Percentiles rank a stretch among this genome's conserved stretches.
Evolutionary conservation across 2,888 invertebrate genomes (phyloP).

Genomic region (Blastobasis adustella): DNA sequence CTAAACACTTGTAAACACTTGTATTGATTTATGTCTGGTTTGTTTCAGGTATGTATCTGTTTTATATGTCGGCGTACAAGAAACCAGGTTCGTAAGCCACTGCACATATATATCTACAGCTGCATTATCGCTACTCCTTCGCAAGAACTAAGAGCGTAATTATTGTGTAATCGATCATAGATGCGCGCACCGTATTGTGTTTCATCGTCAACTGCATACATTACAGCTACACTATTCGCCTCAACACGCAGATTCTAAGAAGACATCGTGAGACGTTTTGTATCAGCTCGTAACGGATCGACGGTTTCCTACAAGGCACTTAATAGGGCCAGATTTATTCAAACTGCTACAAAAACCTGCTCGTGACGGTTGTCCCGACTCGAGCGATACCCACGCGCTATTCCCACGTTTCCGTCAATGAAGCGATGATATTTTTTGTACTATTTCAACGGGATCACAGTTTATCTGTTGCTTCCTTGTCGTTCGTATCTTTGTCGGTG

Average conservation of each 20-base stretch:
- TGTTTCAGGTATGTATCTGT: conserved; percentile 41
- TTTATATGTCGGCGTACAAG: not conserved
- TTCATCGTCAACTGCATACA: too few relatives aligned
- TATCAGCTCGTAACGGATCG: conserved; percentile 1
- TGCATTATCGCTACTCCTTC: too few relatives aligned
- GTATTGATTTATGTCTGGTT: conserved; percentile 25
- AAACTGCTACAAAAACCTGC: conserved; percentile 42
- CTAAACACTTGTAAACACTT: conserved; percentile 5
- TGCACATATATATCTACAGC: too few relatives aligned
- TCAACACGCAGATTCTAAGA: too few relatives aligned
- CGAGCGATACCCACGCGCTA: conserved; percentile 32
- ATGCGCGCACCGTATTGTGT: too few relatives aligned
- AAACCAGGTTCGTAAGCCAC: too few relatives aligned
- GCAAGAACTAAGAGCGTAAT: not conserved
- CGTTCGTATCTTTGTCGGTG: too few relatives aligned
- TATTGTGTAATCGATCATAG: not conserved
- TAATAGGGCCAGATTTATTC: conserved; percentile 29
- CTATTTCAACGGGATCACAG: too few relatives aligned
- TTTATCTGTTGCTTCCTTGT: too few relatives aligned
- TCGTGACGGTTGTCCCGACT: conserved; percentile 37
- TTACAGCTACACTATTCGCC: too few relatives aligned
- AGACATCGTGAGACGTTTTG: not conserved
- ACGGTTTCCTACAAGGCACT: conserved; percentile 1
- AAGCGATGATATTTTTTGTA: conserved; percentile 34
- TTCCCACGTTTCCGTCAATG: conserved; percentile 48